Evolutionary conservation across 2,888 invertebrate species (phyloP), one percentile per base, ranked within the genome.

Genomic region (Drosophila meridiana): DNA sequence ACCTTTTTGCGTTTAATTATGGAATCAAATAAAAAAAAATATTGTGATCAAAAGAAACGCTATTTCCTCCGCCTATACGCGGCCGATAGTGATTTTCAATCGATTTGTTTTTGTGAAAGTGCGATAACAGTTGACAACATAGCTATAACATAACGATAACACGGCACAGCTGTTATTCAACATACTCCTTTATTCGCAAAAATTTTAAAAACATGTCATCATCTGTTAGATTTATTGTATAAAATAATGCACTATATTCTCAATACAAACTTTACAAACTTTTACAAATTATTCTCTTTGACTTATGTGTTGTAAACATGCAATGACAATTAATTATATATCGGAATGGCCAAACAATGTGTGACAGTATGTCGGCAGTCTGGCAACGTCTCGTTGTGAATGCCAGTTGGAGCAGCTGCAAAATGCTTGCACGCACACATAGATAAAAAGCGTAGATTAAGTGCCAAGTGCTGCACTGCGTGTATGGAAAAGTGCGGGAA

Each of bases 401-500:
- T 77, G 81, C 52, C 81, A 76, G 38, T 40, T 63, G 58, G 42
- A 77, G 80, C 77, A 78, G 77, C 77, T 78, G 77, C 81, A 77
- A 77, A 75, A 77, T 66, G 80, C 77, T 77, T 70, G 60, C 66
- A 80, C 77, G 53, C 81, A 81, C 78, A 81, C 81, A 77, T 42
- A 68, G 52, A 60, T 74, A 78, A 79, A 81, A 70, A 74, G 57
- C 69, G 56, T 69, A 79, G 69, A 74, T 73, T 68, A 59, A 76
- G 81, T 81, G 61, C 68, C 48, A 73, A 73, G 77, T 77, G 77
- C 81, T 81, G 81, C 81, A 72, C 65, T 73, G 68, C 66, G 67
- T 71, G 80, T 71, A 66, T 72, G 64, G 70, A 89, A 83, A 83
- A 83, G 83, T 83, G 83, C 83, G 83, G 83, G 83, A 89, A 83